A percentile compares a stretch with the other conserved stretches of the same genome.
These are phyloP conservation scores for Tipula unca DNA, from an alignment of 2,888 invertebrate species.

Conservation along the genomic window DNA sequence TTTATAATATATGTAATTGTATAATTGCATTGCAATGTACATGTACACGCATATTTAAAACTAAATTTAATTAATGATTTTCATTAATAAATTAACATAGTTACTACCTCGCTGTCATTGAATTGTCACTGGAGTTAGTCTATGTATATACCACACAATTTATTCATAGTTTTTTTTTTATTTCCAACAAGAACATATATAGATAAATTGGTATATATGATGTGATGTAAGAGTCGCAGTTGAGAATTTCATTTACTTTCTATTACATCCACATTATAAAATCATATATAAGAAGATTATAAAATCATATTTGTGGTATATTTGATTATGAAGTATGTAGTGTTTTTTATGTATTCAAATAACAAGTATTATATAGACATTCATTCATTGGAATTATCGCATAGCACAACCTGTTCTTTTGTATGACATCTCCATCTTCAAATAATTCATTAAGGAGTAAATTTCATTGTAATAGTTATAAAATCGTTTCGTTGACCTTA, in stretches of 20 bases:
- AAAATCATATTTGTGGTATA: neutral
- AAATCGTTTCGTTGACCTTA: neutral
- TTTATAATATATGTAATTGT: neutral
- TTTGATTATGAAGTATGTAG: neutral
- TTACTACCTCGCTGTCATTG: neutral
- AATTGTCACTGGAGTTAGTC: neutral
- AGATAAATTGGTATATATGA: neutral
- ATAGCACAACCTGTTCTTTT: neutral
- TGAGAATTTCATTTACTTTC: neutral
- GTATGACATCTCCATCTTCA: neutral
- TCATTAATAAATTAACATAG: conserved; percentile 1
- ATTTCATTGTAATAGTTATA: neutral
- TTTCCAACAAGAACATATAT: neutral
- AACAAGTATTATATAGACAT: neutral
- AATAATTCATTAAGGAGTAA: neutral
- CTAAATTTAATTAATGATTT: neutral
- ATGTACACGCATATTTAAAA: neutral
- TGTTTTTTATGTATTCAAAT: no score
- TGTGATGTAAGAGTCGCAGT: neutral
- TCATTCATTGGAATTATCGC: neutral
- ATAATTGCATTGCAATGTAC: neutral
- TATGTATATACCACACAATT: neutral
- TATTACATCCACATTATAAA: neutral
- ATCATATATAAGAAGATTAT: neutral
- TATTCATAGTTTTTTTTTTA: neutral